Evolutionary conservation across 2,113 vertebrate genomes (phyloP).

Genomic region (Ailurus styani): DNA sequence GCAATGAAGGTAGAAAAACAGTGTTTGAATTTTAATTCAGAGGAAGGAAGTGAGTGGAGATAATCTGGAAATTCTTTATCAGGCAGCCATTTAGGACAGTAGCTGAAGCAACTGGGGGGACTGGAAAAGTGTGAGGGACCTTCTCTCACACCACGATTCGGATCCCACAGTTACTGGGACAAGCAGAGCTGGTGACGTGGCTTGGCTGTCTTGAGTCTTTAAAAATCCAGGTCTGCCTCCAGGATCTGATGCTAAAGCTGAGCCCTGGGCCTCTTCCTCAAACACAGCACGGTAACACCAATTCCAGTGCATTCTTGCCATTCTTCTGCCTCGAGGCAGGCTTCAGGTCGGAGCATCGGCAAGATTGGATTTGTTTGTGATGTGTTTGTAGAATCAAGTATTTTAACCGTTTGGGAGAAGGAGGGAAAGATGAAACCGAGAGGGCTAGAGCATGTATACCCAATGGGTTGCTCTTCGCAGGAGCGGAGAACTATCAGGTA

Average conservation of each 20-base stretch:
- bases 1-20: neutral
- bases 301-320: neutral
- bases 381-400: conserved; percentile 1
- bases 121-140: neutral
- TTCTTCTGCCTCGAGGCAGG: neutral
- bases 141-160: accelerated
- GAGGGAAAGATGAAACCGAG: neutral
- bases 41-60: neutral
- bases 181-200: neutral
- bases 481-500: neutral
- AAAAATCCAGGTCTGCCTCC: neutral
- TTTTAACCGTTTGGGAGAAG: neutral
- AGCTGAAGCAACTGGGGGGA: neutral
- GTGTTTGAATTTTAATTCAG: neutral
- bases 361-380: neutral
- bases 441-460: neutral
- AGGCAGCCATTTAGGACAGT: neutral
- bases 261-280: neutral
- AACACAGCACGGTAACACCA: neutral
- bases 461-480: neutral
- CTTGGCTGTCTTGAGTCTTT: neutral
- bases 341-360: neutral
- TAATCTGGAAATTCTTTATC: neutral
- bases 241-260: neutral
- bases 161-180: neutral